Base-by-base conservation (phyloP, 1,140 invertebrate species). In the Whitmania pigra region DNA sequence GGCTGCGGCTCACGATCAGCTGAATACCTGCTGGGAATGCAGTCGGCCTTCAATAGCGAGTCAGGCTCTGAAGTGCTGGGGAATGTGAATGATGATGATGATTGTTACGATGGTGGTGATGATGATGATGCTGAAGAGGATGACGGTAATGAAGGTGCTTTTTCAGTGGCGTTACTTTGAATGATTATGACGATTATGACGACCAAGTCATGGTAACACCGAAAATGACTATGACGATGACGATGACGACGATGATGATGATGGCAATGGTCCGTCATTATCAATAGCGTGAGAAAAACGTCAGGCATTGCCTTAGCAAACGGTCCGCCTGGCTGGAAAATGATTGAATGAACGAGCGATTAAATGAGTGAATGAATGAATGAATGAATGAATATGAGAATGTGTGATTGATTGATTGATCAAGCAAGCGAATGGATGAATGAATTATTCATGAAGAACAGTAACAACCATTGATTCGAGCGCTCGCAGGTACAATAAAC, bases 351-450 rank as follows among this genome's bases (percentile, higher is more conserved):
- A 68, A 29, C 2, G 67, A 68, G 36, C 36, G 67, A 68, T 3
- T 68, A 29, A 68, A 68, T 68, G 67, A 68, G 36, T 68, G 27
- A 68, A 68, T 68, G 67, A 68, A 68, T 68, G 27, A 68, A 27
- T 68, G 27, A 68, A 68, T 29, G 67, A 68, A 68, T 68, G 27
- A 68, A 68, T 68, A 31, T 9, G 17, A 6, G 67, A 68, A 3
- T 68, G 67, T 36, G 1, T 68, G 67, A 68, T 36, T 63, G 27
- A 69, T 27, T 63, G 57, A 63, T 27, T 17, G 57, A 63, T 4
- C 18, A 18, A 63, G 11, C 29, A 17, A 60, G 17, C 17, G 57
- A 60, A 17, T 17, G 57, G 13, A 63, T 63, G 57, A 63, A 63
- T 63, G 57, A 63, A n/a, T 17, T 27, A 63, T 63, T 25, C 22